Percentiles rank a stretch among this genome's conserved stretches.
Evolutionary conservation across 2,113 vertebrate genomes (phyloP).

Genomic region (Cheirogaleus medius): DNA sequence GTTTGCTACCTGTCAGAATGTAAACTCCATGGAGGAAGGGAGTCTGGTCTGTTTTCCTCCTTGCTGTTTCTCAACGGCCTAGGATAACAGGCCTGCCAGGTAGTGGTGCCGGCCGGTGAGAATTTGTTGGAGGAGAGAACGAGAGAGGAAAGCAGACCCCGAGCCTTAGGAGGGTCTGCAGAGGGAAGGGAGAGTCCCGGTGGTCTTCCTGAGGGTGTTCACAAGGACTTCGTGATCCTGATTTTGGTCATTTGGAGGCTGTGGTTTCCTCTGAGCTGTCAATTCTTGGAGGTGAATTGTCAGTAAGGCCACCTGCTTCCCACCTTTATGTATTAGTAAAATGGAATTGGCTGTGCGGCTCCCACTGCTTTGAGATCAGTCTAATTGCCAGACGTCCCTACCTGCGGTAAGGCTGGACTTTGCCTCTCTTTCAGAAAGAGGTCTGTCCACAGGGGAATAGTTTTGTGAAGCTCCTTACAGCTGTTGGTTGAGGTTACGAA

Average conservation of each 20-base stretch:
- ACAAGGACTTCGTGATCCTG: neutral
- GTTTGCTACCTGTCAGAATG: neutral
- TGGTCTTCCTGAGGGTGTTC: neutral
- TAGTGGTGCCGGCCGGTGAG: neutral
- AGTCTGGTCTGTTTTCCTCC: neutral
- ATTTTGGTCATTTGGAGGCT: neutral
- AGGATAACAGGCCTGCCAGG: neutral
- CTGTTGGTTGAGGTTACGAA: fast-evolving
- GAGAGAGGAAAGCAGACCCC: fast-evolving
- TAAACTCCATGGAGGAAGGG: neutral
- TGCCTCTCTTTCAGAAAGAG: neutral
- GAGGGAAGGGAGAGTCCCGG: neutral
- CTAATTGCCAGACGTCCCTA: neutral
- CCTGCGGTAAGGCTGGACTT: neutral
- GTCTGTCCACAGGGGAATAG: neutral
- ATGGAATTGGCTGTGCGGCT: neutral
- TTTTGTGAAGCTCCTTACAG: neutral
- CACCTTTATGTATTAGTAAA: neutral
- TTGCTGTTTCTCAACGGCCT: neutral
- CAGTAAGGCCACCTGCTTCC: neutral
- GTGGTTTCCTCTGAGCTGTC: neutral
- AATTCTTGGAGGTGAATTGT: neutral
- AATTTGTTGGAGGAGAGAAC: neutral
- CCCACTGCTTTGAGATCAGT: neutral
- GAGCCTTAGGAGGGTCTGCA: fast-evolving